Evolutionary conservation across 2,113 vertebrate genomes (phyloP).

Genomic region (Chaenogobius annularis): DNA sequence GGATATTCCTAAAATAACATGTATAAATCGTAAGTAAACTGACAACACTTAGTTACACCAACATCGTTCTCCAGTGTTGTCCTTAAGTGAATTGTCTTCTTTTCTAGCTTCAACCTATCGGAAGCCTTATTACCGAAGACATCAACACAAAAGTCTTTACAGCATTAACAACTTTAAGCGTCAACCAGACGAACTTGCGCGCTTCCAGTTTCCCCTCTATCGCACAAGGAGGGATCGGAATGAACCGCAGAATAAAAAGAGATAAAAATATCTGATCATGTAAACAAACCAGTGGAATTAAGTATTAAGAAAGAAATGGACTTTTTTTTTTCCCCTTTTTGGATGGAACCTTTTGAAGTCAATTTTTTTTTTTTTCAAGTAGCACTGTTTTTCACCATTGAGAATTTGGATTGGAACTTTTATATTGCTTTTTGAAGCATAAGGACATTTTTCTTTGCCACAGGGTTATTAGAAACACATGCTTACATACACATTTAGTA

Average conservation of each 20-base stretch:
- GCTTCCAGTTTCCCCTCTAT: conserved; percentile 81
- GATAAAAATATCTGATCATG: conserved; percentile 54
- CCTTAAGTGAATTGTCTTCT: conserved; percentile 12
- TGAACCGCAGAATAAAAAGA: conserved; percentile 78
- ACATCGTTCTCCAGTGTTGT: background rate
- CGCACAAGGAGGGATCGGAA: conserved; percentile 73
- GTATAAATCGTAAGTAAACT: conserved; percentile 89
- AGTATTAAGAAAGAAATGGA: conserved; percentile 48
- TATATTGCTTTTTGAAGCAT: conserved; percentile 71
- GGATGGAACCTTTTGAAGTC: conserved; percentile 63
- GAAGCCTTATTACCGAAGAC: conserved; percentile 86
- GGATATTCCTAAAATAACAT: conserved; percentile 93
- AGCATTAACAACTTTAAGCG: conserved; percentile 81
- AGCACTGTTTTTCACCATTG: conserved; percentile 61
- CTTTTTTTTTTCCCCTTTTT: conserved; percentile 46
- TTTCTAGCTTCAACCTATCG: conserved; percentile 90
- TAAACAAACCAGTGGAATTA: conserved; percentile 33
- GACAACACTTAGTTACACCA: background rate
- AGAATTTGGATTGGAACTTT: conserved; percentile 55
- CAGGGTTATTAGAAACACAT: conserved; percentile 33
- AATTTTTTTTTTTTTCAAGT: conserved; percentile 46
- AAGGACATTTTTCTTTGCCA: conserved; percentile 15
- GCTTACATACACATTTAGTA: conserved; percentile 32
- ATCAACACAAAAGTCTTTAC: conserved; percentile 82
- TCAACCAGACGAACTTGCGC: conserved; percentile 77